phyloP scores from a whole-genome alignment of 2,113 vertebrate genomes.

The Chiloscyllium plagiosum region DNA sequence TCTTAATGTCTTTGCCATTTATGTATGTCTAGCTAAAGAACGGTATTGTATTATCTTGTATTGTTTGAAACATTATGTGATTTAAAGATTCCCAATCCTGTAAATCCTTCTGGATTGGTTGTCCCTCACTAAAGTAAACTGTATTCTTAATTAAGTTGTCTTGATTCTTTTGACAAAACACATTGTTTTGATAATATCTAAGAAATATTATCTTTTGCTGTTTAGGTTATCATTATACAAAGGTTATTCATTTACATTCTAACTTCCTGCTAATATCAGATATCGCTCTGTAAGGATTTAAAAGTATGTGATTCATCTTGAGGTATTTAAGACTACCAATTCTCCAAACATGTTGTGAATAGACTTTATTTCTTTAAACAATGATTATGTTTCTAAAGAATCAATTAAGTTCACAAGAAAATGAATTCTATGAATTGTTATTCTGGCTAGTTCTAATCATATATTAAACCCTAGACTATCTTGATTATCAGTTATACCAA shows the following conservation, averaged over 20 bases:
- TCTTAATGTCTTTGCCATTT: background rate
- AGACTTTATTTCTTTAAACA: background rate
- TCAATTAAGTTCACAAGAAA: background rate
- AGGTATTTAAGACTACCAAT: background rate
- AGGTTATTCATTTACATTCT: background rate
- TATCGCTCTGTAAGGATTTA: background rate
- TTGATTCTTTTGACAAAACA: background rate
- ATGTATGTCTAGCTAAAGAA: background rate
- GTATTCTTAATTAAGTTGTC: background rate
- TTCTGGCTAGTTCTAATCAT: background rate
- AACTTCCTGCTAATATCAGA: background rate
- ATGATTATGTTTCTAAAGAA: background rate
- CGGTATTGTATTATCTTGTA: background rate
- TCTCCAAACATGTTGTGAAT: background rate
- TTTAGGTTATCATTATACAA: background rate
- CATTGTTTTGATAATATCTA: background rate
- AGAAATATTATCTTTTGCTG: background rate
- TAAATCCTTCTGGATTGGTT: background rate
- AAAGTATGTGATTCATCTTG: background rate
- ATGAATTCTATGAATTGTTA: background rate
- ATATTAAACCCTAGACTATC: background rate
- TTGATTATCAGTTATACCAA: background rate
- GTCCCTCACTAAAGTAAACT: background rate
- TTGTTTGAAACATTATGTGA: background rate
- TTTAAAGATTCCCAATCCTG: background rate